Evolutionary conservation across 1,140 invertebrate species (phyloP), one percentile per base, ranked within the genome.

Genomic region (Drosophila pachea): DNA sequence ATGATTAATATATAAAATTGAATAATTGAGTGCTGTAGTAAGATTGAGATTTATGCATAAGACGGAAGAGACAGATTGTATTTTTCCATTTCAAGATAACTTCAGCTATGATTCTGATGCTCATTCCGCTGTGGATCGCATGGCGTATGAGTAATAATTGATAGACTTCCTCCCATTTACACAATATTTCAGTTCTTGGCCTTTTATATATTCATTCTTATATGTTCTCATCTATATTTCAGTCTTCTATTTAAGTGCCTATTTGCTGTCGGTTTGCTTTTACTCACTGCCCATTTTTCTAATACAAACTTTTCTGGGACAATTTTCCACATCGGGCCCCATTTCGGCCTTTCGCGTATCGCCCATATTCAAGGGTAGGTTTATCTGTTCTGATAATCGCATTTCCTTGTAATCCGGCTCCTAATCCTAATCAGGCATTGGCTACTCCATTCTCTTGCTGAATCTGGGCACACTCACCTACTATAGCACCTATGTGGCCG

Each of bases 341-440:
- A 87, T 89, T 31, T 87, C 87, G 31, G 87, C 87, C 36, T 89
- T 88, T 78, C 87, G 87, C n/a, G 84, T 87, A 31, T 77, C 87
- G 35, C 87, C 87, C n/a, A 83, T 89, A 38, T 88, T 88, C 43
- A 89, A 87, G 74, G 87, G 87, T 88, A 43, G 54, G 53, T 45
- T 9, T 2, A 5, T 0, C 31, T 7, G 7, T 0, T 5, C 22
- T 3, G 22, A 22, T 22, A 22, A 22, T 22, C 22, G 22, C 1
- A 22, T 22, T 22, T 22, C 22, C 22, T 22, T 3, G 22, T 22
- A 22, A 22, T 3, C 22, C 22, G 1, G 22, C 22, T 22, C 22
- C 22, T 22, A 1, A 1, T 22, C 22, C 22, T 22, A 1, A 65
- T 50, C 33, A 89, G 88, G 88, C 56, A 75, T 89, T 31, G 88